Conservation (phyloP, 2,888 invertebrate genomes). For the Folsomia manolachei region DNA sequence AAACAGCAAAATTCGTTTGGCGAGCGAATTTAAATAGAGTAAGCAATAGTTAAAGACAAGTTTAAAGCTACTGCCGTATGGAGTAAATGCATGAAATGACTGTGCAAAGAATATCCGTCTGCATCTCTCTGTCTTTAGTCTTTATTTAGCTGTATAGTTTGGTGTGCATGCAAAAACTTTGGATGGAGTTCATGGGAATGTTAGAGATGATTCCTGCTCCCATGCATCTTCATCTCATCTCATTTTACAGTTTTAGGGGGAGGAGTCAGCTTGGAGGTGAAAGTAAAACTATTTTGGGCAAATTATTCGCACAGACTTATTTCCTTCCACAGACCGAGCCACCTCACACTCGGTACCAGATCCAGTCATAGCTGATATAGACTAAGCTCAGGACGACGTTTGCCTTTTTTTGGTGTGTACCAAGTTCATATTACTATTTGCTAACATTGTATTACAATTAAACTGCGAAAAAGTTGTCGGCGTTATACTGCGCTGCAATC, state of each 20-base stretch:
- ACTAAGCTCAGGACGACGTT: too few species aligned
- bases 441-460: too few species aligned
- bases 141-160: neutral
- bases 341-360: neutral
- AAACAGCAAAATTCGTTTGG: neutral
- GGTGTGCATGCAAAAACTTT: neutral
- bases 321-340: neutral
- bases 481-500: too few species aligned
- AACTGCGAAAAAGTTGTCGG: too few species aligned
- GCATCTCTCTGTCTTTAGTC: too few species aligned
- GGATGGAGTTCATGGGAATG: too few species aligned
- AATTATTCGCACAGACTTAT: conserved; percentile 43
- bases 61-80: too few species aligned
- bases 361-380: neutral
- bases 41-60: too few species aligned
- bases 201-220: neutral
- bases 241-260: conserved; percentile 16
- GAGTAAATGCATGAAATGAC: neutral
- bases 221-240: neutral
- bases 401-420: neutral
- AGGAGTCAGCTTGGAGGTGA: conserved; percentile 28
- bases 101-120: conserved; percentile 2
- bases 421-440: too few species aligned
- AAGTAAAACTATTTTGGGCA: conserved; percentile 47
- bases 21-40: neutral